These are phyloP conservation scores for Toxotes lorentzi DNA, from an alignment of 2,797 vertebrate genomes.

Conservation along the genomic window DNA sequence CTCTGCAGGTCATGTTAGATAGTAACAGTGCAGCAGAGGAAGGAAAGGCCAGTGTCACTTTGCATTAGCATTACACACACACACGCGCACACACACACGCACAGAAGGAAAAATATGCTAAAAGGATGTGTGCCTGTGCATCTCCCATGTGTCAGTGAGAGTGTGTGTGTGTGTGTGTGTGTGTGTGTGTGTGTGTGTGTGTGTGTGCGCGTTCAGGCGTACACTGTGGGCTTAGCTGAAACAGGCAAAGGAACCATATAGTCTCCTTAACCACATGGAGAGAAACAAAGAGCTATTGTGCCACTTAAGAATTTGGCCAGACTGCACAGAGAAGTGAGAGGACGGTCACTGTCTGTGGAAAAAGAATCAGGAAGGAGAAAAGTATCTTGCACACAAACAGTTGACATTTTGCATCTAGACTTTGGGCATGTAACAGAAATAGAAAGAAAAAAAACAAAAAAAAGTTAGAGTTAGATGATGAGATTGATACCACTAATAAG, in stretches of 20 bases:
- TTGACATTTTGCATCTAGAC: slow-evolving; percentile 13
- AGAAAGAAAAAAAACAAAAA: not conserved
- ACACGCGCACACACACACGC: slow-evolving; percentile 46
- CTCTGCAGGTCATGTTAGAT: slow-evolving; percentile 53
- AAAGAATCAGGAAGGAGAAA: not conserved
- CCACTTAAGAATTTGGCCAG: slow-evolving; percentile 25
- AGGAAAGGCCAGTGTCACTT: slow-evolving; percentile 73
- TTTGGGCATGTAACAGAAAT: not conserved
- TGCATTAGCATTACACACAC: slow-evolving; percentile 63
- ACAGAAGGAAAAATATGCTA: slow-evolving; percentile 50
- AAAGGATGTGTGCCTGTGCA: slow-evolving; percentile 3
- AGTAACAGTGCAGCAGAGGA: slow-evolving; percentile 49
- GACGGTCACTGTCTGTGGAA: slow-evolving; percentile 9
- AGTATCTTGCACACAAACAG: not conserved
- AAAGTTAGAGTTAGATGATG: not conserved
- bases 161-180: not conserved
- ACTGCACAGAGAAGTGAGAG: slow-evolving; percentile 15
- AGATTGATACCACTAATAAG: too few relatives aligned
- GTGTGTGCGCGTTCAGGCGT: slow-evolving; percentile 17
- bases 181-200: not conserved
- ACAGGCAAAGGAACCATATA: slow-evolving; percentile 25
- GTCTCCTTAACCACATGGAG: slow-evolving; percentile 34
- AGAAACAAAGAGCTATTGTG: slow-evolving; percentile 64
- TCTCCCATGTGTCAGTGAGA: not conserved
- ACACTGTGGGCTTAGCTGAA: not conserved